Evolutionary conservation across 2,113 vertebrate species (phyloP).

Genomic region (Laticauda laticaudata): DNA sequence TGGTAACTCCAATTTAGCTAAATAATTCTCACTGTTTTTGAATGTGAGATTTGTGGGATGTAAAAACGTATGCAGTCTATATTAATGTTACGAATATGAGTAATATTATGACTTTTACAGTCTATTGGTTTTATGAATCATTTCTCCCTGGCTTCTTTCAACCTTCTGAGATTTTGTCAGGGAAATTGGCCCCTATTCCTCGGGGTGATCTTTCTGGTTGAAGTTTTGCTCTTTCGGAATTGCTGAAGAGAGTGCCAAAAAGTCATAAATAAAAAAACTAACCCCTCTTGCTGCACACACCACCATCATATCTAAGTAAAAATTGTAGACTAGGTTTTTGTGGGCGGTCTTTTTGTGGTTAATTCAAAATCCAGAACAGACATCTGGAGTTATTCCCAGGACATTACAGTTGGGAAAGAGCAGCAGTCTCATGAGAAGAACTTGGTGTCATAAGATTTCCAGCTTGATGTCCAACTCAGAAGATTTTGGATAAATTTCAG

Average conservation of each 20-base stretch:
- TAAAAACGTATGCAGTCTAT: neutral
- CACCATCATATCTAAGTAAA: neutral
- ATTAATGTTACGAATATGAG: neutral
- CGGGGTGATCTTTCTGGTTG: neutral
- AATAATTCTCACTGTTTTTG: neutral
- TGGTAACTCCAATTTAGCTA: neutral
- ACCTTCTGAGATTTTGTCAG: neutral
- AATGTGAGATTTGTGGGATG: neutral
- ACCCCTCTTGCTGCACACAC: accelerated
- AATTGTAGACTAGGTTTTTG: neutral
- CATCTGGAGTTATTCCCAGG: slow-evolving; percentile 7
- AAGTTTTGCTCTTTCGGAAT: neutral
- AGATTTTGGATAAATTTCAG: slow-evolving; percentile 59
- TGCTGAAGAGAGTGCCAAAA: neutral
- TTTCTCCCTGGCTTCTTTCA: neutral
- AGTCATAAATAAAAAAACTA: neutral
- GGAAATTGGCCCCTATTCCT: neutral
- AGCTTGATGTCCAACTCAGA: slow-evolving; percentile 50
- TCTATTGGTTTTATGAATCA: neutral
- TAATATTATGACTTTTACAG: neutral
- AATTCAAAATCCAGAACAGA: slow-evolving; percentile 15
- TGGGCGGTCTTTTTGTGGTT: slow-evolving; percentile 9
- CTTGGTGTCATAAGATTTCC: slow-evolving; percentile 58
- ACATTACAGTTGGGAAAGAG: slow-evolving; percentile 54
- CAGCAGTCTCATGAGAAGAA: slow-evolving; percentile 21